Percentiles rank a stretch among this genome's conserved stretches.
Conservation (phyloP, 1,140 invertebrate genomes). For the Chrysoperla carnea region DNA sequence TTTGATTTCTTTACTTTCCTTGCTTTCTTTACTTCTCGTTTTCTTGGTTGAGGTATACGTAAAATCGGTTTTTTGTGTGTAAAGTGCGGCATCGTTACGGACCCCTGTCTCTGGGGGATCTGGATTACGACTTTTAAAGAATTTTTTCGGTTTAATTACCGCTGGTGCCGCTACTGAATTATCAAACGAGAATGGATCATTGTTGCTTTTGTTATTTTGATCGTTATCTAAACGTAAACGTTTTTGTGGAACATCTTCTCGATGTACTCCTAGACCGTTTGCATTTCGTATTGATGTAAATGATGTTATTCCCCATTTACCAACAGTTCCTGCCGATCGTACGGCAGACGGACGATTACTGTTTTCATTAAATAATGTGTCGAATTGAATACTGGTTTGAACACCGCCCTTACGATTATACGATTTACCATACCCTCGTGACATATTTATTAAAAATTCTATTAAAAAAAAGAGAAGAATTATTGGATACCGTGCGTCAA, state of each 20-base stretch:
- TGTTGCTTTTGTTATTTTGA: slow-evolving; percentile 1
- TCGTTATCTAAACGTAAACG: not conserved
- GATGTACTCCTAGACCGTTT: slow-evolving; percentile 34
- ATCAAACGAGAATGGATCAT: slow-evolving; percentile 8
- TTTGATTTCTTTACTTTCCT: slow-evolving; percentile 8
- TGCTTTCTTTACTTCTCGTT: not conserved
- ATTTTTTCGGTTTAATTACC: slow-evolving; percentile 61
- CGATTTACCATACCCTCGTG: slow-evolving; percentile 35
- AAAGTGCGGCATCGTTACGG: slow-evolving; percentile 29
- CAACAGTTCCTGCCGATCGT: slow-evolving; percentile 73
- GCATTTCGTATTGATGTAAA: slow-evolving; percentile 76
- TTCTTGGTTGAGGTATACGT: slow-evolving; percentile 14
- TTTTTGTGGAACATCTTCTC: slow-evolving; percentile 3
- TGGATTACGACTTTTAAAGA: slow-evolving; percentile 71
- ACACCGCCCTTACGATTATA: slow-evolving; percentile 29
- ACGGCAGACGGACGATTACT: slow-evolving; percentile 74
- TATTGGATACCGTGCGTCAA: too few relatives aligned
- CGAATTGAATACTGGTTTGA: slow-evolving; percentile 48
- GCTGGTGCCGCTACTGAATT: slow-evolving; percentile 11
- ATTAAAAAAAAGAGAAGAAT: not conserved
- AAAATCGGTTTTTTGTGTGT: slow-evolving; percentile 23
- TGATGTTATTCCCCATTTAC: slow-evolving; percentile 85
- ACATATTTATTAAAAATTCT: slow-evolving; percentile 22
- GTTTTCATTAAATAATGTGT: slow-evolving; percentile 67
- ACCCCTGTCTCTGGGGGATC: slow-evolving; percentile 26